Evolutionary conservation across 2,888 invertebrate genomes (phyloP).

Genomic region (Amblyteles armatorius): DNA sequence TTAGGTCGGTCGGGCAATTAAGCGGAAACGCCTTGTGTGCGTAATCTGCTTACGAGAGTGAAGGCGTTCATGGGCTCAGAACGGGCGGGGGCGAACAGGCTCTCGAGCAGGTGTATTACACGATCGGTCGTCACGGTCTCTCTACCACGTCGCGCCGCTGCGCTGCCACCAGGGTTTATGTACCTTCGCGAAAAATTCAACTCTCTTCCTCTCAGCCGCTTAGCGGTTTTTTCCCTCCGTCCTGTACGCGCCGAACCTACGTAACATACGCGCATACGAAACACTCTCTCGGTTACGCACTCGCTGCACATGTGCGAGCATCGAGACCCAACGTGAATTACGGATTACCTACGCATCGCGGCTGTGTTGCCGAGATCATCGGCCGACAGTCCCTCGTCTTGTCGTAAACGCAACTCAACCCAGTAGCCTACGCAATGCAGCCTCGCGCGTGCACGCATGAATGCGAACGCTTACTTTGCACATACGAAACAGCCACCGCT

Average conservation of each 20-base stretch:
- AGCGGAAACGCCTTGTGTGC: conserved; percentile 64
- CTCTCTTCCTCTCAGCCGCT: conserved; percentile 7
- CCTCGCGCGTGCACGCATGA: conserved; percentile 31
- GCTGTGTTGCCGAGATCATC: conserved; percentile 36
- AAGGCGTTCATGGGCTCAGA: conserved; percentile 26
- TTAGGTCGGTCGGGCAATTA: conserved; percentile 72
- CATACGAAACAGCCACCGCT: conserved; percentile 22
- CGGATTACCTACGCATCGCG: conserved; percentile 28
- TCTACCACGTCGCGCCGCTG: conserved; percentile 8
- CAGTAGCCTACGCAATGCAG: conserved; percentile 39
- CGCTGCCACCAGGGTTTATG: background rate
- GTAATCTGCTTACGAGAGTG: conserved; percentile 71
- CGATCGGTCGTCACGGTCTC: conserved; percentile 27
- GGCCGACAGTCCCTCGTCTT: conserved; percentile 5
- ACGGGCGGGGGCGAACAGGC: conserved; percentile 14
- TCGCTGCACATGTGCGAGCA: background rate
- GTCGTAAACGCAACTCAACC: conserved; percentile 8
- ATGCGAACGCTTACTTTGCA: conserved; percentile 31
- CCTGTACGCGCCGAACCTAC: background rate
- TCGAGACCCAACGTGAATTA: conserved; percentile 21
- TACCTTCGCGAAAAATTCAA: background rate
- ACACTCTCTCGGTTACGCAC: conserved; percentile 30
- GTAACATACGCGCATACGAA: background rate
- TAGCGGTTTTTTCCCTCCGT: background rate
- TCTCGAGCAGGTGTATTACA: conserved; percentile 53